Conservation (phyloP, 2,797 vertebrate genomes). For the Crypturellus tataupa region DNA sequence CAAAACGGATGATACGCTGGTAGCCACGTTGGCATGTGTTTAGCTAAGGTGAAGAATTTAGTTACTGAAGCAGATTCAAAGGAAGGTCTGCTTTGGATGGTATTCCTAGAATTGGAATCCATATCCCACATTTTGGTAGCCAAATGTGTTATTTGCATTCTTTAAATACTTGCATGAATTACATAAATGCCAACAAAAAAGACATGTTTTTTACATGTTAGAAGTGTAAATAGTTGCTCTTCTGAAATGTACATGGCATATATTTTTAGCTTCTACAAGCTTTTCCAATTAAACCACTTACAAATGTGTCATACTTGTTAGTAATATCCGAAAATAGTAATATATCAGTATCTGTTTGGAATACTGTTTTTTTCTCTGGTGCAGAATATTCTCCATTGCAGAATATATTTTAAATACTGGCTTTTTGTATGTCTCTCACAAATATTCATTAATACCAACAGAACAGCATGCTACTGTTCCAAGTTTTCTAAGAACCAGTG, state of each 20-base stretch:
- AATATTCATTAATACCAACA: not conserved
- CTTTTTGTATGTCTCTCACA: slow-evolving; percentile 18
- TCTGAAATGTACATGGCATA: not conserved
- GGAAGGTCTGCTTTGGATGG: not conserved
- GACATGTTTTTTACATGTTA: not conserved
- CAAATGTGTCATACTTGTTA: not conserved
- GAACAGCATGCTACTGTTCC: slow-evolving; percentile 49
- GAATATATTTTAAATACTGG: slow-evolving; percentile 29
- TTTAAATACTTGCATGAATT: not conserved
- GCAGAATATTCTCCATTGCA: not conserved
- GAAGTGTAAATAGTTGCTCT: slow-evolving; percentile 1
- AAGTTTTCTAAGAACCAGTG: slow-evolving; percentile 15
- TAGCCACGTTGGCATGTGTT: not conserved
- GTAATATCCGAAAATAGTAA: not conserved
- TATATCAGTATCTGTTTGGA: not conserved
- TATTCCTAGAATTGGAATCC: slow-evolving; percentile 5
- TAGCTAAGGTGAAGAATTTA: not conserved
- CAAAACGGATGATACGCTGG: rapidly evolving
- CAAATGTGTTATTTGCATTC: not conserved
- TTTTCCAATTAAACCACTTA: rapidly evolving
- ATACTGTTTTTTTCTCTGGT: not conserved
- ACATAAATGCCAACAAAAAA: slow-evolving; percentile 6
- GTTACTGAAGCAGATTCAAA: not conserved
- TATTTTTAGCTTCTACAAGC: not conserved
- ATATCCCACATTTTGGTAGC: not conserved